phyloP scores from a whole-genome alignment of 2,113 vertebrate species.

The Sciurus niger region DNA sequence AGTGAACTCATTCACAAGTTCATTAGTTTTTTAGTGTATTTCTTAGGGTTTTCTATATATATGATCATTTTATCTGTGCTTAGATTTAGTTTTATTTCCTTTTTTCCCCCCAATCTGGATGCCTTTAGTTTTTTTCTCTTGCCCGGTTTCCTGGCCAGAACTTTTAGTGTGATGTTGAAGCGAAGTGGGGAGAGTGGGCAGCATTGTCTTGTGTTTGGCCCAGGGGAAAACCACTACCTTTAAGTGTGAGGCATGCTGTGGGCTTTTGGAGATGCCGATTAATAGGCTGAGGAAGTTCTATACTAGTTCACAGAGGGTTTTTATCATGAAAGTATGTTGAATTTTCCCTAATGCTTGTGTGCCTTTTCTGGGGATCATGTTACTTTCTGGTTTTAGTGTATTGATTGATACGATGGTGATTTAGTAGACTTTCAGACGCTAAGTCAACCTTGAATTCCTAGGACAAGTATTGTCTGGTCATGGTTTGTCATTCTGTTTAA shows the following conservation, averaged over 20 bases:
- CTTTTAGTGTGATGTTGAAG: background rate
- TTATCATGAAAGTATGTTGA: background rate
- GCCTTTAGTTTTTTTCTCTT: background rate
- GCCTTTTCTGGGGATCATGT: background rate
- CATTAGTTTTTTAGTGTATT: background rate
- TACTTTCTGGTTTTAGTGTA: background rate
- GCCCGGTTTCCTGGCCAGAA: background rate
- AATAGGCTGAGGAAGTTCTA: background rate
- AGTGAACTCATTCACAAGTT: background rate
- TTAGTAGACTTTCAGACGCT: background rate
- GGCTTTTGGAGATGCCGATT: background rate
- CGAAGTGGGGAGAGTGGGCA: background rate
- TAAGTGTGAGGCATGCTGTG: background rate
- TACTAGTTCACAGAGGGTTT: background rate
- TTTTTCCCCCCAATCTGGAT: background rate
- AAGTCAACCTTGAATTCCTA: conserved; percentile 39
- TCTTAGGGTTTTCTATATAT: background rate
- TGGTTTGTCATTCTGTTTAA: background rate
- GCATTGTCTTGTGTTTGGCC: background rate
- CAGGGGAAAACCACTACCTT: background rate
- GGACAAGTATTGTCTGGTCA: background rate
- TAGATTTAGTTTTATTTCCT: conserved; percentile 9
- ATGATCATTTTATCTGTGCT: background rate
- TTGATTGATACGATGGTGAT: background rate
- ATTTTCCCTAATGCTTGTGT: background rate